Evolutionary conservation across 1,140 invertebrate species (phyloP).

Genomic region (Drosophila albomicans): DNA sequence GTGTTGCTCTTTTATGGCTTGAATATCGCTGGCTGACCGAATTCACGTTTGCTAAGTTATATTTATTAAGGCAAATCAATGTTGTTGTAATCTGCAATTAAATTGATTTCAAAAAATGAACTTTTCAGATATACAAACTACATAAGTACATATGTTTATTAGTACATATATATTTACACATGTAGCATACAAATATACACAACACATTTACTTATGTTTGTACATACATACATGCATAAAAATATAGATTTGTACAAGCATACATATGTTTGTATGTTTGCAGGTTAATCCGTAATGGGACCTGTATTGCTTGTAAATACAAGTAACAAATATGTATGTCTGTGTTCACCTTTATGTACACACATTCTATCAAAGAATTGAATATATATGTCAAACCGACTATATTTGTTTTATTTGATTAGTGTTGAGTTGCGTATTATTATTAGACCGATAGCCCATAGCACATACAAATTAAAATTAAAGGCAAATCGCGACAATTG

Average conservation of each 20-base stretch:
- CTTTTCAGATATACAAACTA: background rate
- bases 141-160: too few species aligned
- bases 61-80: background rate
- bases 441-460: too few species aligned
- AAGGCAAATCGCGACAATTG: too few species aligned
- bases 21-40: background rate
- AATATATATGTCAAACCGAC: background rate
- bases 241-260: background rate
- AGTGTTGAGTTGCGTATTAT: too few species aligned
- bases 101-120: background rate
- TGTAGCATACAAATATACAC: background rate
- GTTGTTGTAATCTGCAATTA: conserved; percentile 9
- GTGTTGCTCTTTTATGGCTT: background rate
- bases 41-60: background rate
- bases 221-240: background rate
- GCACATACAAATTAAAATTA: too few species aligned
- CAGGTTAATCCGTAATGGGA: background rate
- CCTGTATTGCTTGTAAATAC: background rate
- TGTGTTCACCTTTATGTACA: conserved; percentile 1
- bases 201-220: background rate
- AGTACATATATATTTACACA: background rate
- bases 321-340: background rate
- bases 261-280: background rate
- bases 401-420: too few species aligned
- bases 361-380: background rate